Evolutionary conservation across 1,140 invertebrate genomes (phyloP), one percentile per base, ranked within the genome.

Genomic region (Zaprionus kolodkinae): DNA sequence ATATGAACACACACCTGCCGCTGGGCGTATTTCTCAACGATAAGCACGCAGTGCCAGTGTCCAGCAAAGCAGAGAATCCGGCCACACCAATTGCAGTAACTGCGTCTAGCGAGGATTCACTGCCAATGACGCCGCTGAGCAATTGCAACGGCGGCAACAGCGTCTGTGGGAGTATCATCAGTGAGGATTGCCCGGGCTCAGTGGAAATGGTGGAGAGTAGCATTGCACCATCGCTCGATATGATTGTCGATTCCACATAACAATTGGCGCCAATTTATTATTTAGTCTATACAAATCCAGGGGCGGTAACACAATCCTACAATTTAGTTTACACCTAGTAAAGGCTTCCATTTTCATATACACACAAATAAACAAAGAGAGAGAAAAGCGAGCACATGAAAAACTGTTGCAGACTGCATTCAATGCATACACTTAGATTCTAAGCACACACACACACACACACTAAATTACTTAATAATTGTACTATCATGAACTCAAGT

Each of bases 1-100:
- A 91, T 55, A 83, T 91, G 67, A 87, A 83, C 54, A 68, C 79
- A 1, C 83, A 91, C 56, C 59, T 87, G 61, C 87, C 83, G 9
- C 13, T 82, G 70, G 79, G 82, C 2, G 87, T 90, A 2, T 90
- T 72, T 43, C 63, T 83, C 9, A 80, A 83, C 45, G 87, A 90
- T 13, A 80, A 86, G 55, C 40, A 45, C 15, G 74, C 21, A 70
- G 70, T 56, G 70, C 76, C 17, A 40, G 17, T 48, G 6, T 25
- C 52, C 54, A 52, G 25, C 56, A 78, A 71, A 62, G 0, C 30
- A 10, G 72, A 75, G 17, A 63, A 43, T 64, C 67, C 71, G 3
- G 21, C 27, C 6, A 72, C 54, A 55, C 33, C 57, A 5, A 9
- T 10, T 48, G 9, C 11, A 10, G 40, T 45, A 9, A 40, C 13